These are phyloP conservation scores for Ancistrus triradiatus DNA, from an alignment of 2,113 vertebrate genomes.

Conservation along the genomic window DNA sequence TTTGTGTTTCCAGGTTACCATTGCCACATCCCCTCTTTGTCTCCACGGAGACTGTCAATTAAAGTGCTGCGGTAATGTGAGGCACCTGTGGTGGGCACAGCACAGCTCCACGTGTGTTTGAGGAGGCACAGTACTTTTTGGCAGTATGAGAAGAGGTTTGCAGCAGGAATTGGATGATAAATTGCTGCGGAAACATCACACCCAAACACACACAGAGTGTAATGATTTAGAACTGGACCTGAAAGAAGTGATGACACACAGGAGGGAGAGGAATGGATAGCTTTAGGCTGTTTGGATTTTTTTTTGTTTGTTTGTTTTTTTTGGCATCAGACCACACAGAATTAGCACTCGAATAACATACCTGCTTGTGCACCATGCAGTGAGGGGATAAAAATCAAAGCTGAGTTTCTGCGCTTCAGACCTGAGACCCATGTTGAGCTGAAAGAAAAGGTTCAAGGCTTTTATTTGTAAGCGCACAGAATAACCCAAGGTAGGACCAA, in stretches of 20 bases:
- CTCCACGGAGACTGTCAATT: conserved; percentile 50
- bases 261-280: conserved; percentile 9
- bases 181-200: conserved; percentile 21
- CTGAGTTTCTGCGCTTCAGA: no score
- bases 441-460: no score
- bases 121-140: conserved; percentile 15
- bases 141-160: conserved; percentile 12
- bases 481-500: no score
- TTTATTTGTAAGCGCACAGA: no score
- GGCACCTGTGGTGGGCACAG: conserved; percentile 33
- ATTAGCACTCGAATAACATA: conserved; percentile 18
- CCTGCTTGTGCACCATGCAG: not conserved
- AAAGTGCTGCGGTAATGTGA: conserved; percentile 36
- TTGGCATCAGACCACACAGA: conserved; percentile 23
- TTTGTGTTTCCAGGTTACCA: conserved; percentile 49
- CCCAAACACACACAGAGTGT: conserved; percentile 7
- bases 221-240: conserved; percentile 18
- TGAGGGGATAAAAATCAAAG: no score
- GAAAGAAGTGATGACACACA: not conserved
- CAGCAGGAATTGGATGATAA: conserved; percentile 26
- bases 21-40: conserved; percentile 34
- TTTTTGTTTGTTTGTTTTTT: no score
- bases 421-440: not conserved
- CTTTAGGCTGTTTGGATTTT: no score
- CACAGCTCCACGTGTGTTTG: conserved; percentile 19